Conservation (phyloP, 2,888 invertebrate genomes). For the Incurvaria masculella region DNA sequence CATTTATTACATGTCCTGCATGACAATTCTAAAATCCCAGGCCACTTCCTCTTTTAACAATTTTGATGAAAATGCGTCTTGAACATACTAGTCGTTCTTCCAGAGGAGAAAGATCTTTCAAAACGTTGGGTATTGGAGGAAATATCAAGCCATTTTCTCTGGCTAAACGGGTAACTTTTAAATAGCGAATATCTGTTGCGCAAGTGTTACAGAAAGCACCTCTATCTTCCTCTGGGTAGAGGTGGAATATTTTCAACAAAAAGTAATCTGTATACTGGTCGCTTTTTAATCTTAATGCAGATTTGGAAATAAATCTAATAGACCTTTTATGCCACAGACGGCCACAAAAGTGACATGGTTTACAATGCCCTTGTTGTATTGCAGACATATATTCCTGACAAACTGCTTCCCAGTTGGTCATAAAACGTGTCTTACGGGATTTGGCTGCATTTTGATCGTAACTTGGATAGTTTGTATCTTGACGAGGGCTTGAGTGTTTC, state of each 20-base stretch:
- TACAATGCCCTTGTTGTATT: constrained; percentile 2
- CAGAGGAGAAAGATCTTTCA: constrained; percentile 13
- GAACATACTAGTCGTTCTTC: constrained; percentile 15
- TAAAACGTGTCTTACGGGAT: too few species aligned
- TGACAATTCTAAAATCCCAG: constrained; percentile 17
- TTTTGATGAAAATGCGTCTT: constrained; percentile 16
- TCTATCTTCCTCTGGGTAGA: constrained; percentile 2
- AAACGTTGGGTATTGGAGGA: constrained; percentile 12
- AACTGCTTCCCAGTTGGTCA: too few species aligned
- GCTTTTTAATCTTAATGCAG: constrained; percentile 2
- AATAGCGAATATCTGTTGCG: constrained; percentile 10
- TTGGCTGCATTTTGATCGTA: too few species aligned
- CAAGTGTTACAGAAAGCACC: constrained; percentile 7
- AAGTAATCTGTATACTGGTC: constrained; percentile 3
- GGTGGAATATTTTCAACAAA: constrained; percentile 5
- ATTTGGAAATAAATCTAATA: constrained; percentile 3
- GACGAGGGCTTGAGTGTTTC: too few species aligned
- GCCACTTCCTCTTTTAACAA: constrained; percentile 13
- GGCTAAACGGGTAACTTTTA: constrained; percentile 14
- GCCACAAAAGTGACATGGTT: constrained; percentile 5
- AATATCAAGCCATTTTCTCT: constrained; percentile 14
- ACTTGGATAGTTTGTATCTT: too few species aligned
- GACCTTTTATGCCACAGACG: constrained; percentile 10
- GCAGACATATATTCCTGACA: too few species aligned
- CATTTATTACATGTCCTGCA: constrained; percentile 16